phyloP scores from a whole-genome alignment of 2,113 vertebrate species.

The Ascaphus truei region DNA sequence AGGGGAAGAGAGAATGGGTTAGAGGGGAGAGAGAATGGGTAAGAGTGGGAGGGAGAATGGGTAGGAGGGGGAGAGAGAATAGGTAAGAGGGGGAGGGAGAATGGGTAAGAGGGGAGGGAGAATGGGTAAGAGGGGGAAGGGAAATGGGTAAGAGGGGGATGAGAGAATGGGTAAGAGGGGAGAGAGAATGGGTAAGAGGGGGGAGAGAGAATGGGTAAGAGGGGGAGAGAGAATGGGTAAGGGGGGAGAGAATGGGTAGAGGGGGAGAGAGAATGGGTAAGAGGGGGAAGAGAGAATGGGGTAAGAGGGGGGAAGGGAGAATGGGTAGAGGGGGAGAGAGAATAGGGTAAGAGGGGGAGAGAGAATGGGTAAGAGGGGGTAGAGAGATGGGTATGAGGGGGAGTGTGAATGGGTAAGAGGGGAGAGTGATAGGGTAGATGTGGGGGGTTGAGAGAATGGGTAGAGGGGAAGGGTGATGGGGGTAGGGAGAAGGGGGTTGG shows the following conservation, averaged over 20 bases:
- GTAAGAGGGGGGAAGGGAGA: no score
- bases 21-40: neutral
- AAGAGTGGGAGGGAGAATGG: neutral
- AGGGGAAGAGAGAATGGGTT: neutral
- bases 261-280: no score
- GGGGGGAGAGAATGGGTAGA: no score
- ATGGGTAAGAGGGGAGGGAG: neutral
- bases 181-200: neutral
- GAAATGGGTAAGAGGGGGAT: neutral
- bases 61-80: neutral
- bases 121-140: neutral
- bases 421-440: no score
- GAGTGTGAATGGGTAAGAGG: no score
- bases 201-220: neutral
- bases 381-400: neutral
- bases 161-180: neutral
- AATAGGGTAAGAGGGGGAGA: neutral
- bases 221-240: neutral
- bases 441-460: no score
- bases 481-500: neutral
- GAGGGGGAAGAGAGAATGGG: no score
- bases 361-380: neutral
- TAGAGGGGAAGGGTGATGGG: no score
- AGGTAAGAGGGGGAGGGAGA: neutral
- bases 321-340: no score